These are phyloP conservation scores for Nymphalis c-album DNA, from an alignment of 2,888 invertebrate species.

Conservation along the genomic window DNA sequence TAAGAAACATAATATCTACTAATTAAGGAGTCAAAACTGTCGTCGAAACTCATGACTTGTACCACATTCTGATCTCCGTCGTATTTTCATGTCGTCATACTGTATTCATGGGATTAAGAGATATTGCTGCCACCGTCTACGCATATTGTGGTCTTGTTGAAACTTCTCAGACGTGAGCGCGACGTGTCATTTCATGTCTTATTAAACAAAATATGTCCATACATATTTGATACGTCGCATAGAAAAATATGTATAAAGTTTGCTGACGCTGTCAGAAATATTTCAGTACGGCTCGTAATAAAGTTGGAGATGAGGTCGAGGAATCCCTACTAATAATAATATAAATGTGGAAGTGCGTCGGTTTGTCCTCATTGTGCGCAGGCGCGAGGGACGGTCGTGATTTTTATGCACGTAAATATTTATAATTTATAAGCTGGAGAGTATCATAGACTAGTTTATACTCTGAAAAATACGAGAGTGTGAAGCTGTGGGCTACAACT, in stretches of 20 bases:
- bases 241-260: neutral
- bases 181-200: slow-evolving; percentile 16
- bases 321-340: too few species aligned
- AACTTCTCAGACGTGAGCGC: slow-evolving; percentile 20
- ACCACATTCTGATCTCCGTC: neutral
- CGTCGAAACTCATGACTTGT: slow-evolving; percentile 2
- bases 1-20: neutral
- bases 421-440: too few species aligned
- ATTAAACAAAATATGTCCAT: slow-evolving; percentile 19
- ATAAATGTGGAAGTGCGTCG: too few species aligned
- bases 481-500: too few species aligned
- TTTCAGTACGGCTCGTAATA: neutral
- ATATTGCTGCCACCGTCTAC: slow-evolving; percentile 52
- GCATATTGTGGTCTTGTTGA: slow-evolving; percentile 22
- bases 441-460: too few species aligned
- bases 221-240: neutral
- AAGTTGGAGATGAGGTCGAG: too few species aligned
- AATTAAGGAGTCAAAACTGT: neutral
- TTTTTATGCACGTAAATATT: too few species aligned
- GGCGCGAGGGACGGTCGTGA: too few species aligned
- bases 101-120: slow-evolving; percentile 70
- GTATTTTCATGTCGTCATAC: slow-evolving; percentile 53
- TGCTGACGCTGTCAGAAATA: neutral
- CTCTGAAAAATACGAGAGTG: too few species aligned
- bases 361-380: too few species aligned